These are phyloP conservation scores for Anabacerthia variegaticeps DNA, from an alignment of 2,797 vertebrate genomes.

Conservation along the genomic window DNA sequence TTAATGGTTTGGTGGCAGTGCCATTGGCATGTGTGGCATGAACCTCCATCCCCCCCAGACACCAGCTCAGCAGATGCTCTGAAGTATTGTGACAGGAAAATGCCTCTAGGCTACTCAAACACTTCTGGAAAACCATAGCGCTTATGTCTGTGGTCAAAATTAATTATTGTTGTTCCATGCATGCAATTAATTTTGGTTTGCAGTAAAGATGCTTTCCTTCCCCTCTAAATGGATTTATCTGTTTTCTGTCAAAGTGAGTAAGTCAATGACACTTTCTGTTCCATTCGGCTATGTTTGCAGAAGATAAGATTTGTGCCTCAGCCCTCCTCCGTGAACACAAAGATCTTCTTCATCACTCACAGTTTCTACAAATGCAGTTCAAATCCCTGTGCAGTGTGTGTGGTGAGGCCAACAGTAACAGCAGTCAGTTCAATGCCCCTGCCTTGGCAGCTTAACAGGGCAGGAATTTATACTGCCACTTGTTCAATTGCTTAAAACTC, in stretches of 20 bases:
- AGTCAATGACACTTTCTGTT: not conserved
- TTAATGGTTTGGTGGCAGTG: not conserved
- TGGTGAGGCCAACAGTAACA: not conserved
- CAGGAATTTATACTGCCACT: conserved; percentile 17
- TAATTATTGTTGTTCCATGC: conserved; percentile 32
- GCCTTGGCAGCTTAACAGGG: conserved; percentile 7
- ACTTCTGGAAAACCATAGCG: not conserved
- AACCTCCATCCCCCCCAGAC: not conserved
- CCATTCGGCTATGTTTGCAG: not conserved
- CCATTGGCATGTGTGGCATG: not conserved
- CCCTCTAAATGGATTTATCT: conserved; percentile 38
- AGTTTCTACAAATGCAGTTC: not conserved
- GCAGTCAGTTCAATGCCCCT: not conserved
- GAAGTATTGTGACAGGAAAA: conserved; percentile 44
- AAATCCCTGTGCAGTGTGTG: not conserved
- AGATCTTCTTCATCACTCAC: not conserved
- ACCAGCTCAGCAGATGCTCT: conserved; percentile 4
- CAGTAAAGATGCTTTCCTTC: not conserved
- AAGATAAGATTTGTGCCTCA: not conserved
- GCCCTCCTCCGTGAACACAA: not conserved
- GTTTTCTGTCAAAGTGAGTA: not conserved
- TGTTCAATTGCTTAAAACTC: not conserved
- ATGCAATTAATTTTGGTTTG: conserved; percentile 33
- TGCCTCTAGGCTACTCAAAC: not conserved
- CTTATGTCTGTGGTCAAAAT: not conserved